Conservation (phyloP, 2,797 vertebrate genomes). For the Denticeps clupeoides region DNA sequence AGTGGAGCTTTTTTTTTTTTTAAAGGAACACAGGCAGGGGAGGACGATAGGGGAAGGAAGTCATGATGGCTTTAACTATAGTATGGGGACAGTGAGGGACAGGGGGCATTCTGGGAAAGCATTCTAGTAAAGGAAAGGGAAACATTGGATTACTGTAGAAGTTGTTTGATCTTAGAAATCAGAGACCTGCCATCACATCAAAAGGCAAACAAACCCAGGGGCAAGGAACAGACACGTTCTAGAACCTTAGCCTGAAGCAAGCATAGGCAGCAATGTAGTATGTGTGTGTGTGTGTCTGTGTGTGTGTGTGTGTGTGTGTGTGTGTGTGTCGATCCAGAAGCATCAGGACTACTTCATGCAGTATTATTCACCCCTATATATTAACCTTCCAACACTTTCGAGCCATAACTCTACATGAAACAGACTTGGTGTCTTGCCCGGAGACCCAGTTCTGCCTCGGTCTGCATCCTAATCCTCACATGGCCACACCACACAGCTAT, state of each 20-base stretch:
- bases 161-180: too few species aligned
- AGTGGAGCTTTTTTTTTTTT: constrained; percentile 64
- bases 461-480: constrained; percentile 7
- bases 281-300: background rate
- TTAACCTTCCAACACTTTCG: constrained; percentile 26
- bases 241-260: too few species aligned
- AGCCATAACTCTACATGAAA: constrained; percentile 12
- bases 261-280: constrained; percentile 8
- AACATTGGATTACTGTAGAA: too few species aligned
- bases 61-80: constrained; percentile 57
- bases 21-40: constrained; percentile 40
- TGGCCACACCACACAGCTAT: too few species aligned
- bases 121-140: constrained; percentile 5
- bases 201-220: too few species aligned
- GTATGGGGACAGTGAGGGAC: constrained; percentile 37
- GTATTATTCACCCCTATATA: too few species aligned
- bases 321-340: background rate
- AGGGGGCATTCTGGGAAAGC: background rate
- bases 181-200: too few species aligned
- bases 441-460: constrained; percentile 5
- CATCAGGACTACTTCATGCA: too few species aligned
- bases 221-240: too few species aligned
- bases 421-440: constrained; percentile 15
- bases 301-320: constrained; percentile 4
- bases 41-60: constrained; percentile 27